Percentiles rank a stretch among this genome's conserved stretches.
Evolutionary conservation across 2,113 vertebrate species (phyloP).

Genomic region (Prolemur simus): DNA sequence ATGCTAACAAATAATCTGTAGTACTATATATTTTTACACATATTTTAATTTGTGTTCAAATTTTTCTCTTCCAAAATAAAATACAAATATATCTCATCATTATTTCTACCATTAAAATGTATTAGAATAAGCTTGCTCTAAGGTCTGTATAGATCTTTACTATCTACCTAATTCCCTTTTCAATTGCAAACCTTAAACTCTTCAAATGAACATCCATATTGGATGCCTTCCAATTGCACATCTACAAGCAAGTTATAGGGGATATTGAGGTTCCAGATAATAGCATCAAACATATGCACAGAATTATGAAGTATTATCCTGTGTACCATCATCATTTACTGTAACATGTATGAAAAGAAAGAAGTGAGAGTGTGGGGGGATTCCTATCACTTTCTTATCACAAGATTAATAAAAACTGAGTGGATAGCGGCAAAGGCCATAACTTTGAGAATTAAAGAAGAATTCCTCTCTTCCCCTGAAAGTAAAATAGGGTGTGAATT

Average conservation of each 20-base stretch:
- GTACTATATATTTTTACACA: neutral
- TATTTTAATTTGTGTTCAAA: neutral
- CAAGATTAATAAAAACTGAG: neutral
- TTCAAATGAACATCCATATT: neutral
- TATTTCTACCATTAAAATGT: constrained; percentile 10
- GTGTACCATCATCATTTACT: neutral
- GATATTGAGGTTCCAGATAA: neutral
- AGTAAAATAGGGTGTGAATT: neutral
- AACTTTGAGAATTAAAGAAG: neutral
- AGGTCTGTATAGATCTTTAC: neutral
- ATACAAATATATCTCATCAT: neutral
- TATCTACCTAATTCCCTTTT: neutral
- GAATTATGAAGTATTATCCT: neutral
- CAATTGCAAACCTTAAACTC: neutral
- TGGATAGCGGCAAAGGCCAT: neutral
- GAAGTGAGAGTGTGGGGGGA: neutral
- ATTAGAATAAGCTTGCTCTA: neutral
- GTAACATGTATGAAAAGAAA: neutral
- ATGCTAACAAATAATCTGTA: neutral
- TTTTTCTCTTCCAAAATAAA: neutral
- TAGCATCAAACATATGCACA: neutral
- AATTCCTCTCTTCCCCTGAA: neutral
- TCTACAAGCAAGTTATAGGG: neutral
- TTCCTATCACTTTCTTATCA: neutral
- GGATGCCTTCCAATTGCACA: neutral